Evolutionary conservation across 1,140 invertebrate species (phyloP).

Genomic region (Drosophila watanabei): DNA sequence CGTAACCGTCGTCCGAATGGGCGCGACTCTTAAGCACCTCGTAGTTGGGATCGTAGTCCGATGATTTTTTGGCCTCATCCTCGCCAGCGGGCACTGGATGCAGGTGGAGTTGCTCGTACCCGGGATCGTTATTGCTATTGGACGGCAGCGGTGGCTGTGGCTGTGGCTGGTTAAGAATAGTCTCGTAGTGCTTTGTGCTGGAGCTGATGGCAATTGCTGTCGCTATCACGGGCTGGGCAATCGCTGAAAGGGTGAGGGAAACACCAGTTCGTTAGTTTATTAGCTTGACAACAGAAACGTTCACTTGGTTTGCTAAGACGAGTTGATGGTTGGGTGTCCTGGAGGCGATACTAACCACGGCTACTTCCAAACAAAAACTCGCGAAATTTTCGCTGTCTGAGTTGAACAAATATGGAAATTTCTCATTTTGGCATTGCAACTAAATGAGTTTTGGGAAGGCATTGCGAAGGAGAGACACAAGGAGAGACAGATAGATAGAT

Average conservation of each 20-base stretch:
- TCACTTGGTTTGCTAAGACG: not conserved
- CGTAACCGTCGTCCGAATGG: conserved; percentile 84
- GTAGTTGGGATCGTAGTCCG: conserved; percentile 90
- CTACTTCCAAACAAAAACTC: conserved; percentile 82
- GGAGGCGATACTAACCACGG: conserved; percentile 75
- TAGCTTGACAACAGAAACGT: not conserved
- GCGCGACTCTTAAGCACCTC: conserved; percentile 87
- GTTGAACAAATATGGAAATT: conserved; percentile 67
- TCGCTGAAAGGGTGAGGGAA: conserved; percentile 33
- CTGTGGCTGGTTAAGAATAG: conserved; percentile 70
- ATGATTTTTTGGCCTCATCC: conserved; percentile 63
- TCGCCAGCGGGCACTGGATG: conserved; percentile 53
- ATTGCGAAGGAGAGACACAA: conserved; percentile 48
- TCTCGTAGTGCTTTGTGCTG: conserved; percentile 81
- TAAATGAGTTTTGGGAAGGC: conserved; percentile 48
- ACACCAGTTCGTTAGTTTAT: conserved; percentile 21
- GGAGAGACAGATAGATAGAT: conserved; percentile 56
- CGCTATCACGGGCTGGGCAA: conserved; percentile 41
- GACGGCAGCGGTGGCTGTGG: conserved; percentile 13
- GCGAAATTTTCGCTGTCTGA: conserved; percentile 70
- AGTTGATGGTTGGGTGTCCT: conserved; percentile 8
- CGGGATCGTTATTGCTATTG: conserved; percentile 87
- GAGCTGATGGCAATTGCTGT: conserved; percentile 30
- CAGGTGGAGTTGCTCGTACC: conserved; percentile 87
- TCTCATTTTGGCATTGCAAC: conserved; percentile 84